Evolutionary conservation across 1,140 invertebrate genomes (phyloP), one percentile per base, ranked within the genome.

Genomic region (Philopotamus ludificatus): DNA sequence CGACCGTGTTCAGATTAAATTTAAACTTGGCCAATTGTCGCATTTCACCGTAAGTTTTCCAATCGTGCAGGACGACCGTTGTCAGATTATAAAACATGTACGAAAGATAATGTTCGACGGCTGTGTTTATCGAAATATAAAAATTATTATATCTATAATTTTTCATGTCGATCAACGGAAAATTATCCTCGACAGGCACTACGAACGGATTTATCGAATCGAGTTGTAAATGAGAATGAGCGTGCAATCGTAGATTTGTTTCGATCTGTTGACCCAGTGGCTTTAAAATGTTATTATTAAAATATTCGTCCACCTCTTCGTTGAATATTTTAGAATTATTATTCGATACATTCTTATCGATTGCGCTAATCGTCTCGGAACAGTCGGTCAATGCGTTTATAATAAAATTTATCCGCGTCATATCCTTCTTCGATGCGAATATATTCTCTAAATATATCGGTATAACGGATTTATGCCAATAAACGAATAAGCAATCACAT

Each of bases 11-110:
- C 25, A 99, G 74, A 28, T 87, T 85, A 72, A 94, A 91, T 74
- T 96, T 94, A 51, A 92, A 87, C 71, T 87, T 82, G 1, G 95
- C 97, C 73, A 99, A 85, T 73, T 91, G 88, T 67, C 95, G 85
- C 97, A 99, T 99, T 77, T 95, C 93, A 28, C 91, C 89, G 75
- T 98, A 99, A 0, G 94, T 97, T 77, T 93, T 92, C 94, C 96
- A 99, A 79, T 99, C 95, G 72, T 98, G 95, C 15, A 98, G 79
- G 15, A 97, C 95, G 25, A 99, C 94, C 1, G 96, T 96, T 0
- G 96, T 98, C 71, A 99, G 82, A 79, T 99, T 98, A 78, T 99
- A 99, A 79, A 98, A 99, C 67, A 92, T 97, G 70, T 88, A 88
- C 69, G 95, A 94, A 42, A 99, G 82, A 77, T 98, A 97, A 74